Conservation (phyloP, 2,797 vertebrate genomes). For the Notamacropus eugenii region DNA sequence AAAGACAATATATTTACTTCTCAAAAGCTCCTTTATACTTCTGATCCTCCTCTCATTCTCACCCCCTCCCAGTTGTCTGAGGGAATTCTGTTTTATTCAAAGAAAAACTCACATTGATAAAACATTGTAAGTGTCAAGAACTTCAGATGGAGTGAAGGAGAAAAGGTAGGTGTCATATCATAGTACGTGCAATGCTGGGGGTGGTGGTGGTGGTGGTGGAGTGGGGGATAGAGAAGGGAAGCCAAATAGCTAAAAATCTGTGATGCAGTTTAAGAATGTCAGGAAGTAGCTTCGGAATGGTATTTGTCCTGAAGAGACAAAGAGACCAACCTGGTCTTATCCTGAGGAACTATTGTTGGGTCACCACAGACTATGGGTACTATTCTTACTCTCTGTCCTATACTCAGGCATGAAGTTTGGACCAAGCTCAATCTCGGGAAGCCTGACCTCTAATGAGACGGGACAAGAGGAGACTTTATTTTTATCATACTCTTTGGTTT, state of each 20-base stretch:
- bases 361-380: not conserved
- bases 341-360: not conserved
- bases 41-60: not conserved
- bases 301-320: not conserved
- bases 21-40: not conserved
- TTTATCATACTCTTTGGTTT: not conserved
- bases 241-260: not conserved
- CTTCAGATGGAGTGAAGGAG: not conserved
- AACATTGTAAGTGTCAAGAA: not conserved
- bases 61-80: not conserved
- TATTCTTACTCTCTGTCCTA: not conserved
- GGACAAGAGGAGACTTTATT: not conserved
- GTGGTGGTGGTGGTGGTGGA: accelerated
- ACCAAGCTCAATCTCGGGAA: not conserved
- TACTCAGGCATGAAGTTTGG: not conserved
- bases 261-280: not conserved
- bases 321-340: not conserved
- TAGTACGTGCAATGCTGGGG: not conserved
- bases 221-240: not conserved
- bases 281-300: not conserved
- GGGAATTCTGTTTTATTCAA: not conserved
- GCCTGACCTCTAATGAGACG: not conserved
- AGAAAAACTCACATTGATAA: not conserved
- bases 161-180: not conserved
- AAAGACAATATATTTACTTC: not conserved